Percentiles rank a stretch among this genome's conserved stretches.
Evolutionary conservation across 2,797 vertebrate species (phyloP).

Genomic region (Fundulus diaphanus): DNA sequence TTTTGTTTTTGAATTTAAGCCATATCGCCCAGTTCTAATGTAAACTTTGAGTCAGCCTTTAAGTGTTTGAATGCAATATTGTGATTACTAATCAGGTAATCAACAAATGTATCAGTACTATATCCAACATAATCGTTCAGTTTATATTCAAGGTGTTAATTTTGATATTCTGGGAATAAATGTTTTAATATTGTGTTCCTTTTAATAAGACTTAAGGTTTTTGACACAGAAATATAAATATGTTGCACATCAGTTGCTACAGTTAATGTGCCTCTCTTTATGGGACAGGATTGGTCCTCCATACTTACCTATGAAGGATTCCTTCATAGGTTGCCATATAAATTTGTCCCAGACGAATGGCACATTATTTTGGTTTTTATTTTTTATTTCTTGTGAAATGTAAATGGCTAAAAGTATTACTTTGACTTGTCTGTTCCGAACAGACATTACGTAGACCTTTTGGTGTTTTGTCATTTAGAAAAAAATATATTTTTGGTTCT

Average conservation of each 20-base stretch:
- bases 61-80: too few species aligned
- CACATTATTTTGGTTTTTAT: background rate
- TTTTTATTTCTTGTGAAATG: slow-evolving; percentile 31
- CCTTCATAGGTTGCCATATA: slow-evolving; percentile 20
- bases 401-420: slow-evolving; percentile 42
- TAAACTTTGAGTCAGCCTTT: too few species aligned
- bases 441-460: slow-evolving; percentile 15
- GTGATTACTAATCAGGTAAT: too few species aligned
- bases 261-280: background rate
- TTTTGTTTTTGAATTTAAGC: too few species aligned
- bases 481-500: slow-evolving; percentile 45
- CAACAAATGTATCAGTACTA: background rate
- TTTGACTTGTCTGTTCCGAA: slow-evolving; percentile 5
- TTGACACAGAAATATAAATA: background rate
- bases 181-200: background rate
- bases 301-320: slow-evolving; percentile 3
- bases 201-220: too few species aligned
- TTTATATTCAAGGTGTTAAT: background rate
- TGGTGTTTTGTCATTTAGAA: slow-evolving; percentile 21
- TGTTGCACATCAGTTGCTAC: background rate
- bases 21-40: too few species aligned
- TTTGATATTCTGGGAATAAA: background rate
- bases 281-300: too few species aligned
- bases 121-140: background rate
- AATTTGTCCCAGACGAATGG: slow-evolving; percentile 14